Percentiles rank a stretch among this genome's conserved stretches.
These are phyloP conservation scores for Teleiodes luculella DNA, from an alignment of 2,888 invertebrate species.

Conservation along the genomic window DNA sequence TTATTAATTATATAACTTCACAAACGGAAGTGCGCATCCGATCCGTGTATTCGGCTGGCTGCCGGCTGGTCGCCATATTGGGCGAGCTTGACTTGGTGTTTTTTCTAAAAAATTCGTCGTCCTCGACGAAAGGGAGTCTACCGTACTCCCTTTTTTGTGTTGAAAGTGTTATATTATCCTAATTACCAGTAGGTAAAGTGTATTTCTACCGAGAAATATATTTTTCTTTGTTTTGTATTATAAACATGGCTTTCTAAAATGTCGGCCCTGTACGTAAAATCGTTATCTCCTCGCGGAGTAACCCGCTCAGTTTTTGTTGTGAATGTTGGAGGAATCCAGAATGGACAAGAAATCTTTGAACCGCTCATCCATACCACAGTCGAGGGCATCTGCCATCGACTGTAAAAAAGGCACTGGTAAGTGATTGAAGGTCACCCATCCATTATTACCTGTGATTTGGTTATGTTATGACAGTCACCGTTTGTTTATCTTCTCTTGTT, in stretches of 20 bases:
- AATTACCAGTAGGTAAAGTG: conserved; percentile 57
- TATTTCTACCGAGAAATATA: conserved; percentile 46
- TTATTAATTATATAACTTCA: not conserved
- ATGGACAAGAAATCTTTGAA: conserved; percentile 89
- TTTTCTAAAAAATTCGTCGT: conserved; percentile 79
- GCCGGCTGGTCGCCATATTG: conserved; percentile 84
- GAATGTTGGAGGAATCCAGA: conserved; percentile 78
- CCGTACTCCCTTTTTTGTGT: conserved; percentile 78
- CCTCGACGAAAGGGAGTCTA: conserved; percentile 82
- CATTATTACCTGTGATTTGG: conserved; percentile 8
- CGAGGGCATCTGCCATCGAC: conserved; percentile 86
- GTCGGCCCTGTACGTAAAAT: conserved; percentile 83
- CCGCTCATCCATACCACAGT: conserved; percentile 82
- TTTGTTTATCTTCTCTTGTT: conserved; percentile 8
- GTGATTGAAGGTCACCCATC: conserved; percentile 45
- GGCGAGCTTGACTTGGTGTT: conserved; percentile 77
- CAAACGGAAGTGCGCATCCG: conserved; percentile 66
- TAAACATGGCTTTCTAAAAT: conserved; percentile 91
- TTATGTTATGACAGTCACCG: conserved; percentile 4
- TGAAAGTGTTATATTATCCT: conserved; percentile 45
- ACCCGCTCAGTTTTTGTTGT: conserved; percentile 76
- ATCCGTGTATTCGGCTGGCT: conserved; percentile 56
- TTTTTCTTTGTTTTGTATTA: conserved; percentile 78
- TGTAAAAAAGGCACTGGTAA: conserved; percentile 85
- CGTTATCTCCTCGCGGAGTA: conserved; percentile 86